Conservation (phyloP, 2,888 invertebrate genomes). For the Ischnus inquisitorius region DNA sequence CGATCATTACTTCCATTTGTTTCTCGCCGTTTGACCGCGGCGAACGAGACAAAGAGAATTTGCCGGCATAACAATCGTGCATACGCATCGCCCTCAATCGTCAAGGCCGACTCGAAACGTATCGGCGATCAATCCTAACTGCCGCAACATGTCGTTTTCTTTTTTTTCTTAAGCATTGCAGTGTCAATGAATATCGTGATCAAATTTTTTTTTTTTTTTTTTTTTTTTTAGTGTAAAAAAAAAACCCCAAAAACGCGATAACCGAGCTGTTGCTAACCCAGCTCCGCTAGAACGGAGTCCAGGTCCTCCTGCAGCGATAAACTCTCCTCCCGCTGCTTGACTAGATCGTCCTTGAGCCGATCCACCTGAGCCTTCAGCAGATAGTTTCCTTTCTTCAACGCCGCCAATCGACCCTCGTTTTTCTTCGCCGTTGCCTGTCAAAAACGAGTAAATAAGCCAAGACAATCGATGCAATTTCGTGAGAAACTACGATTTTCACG, state of each 20-base stretch:
- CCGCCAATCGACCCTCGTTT: slow-evolving; percentile 92
- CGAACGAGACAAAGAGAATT: not conserved
- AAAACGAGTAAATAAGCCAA: not conserved
- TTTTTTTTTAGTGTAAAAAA: not conserved
- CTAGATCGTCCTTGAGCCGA: slow-evolving; percentile 93
- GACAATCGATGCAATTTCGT: not conserved
- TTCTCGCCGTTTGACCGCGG: not conserved
- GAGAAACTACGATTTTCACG: not conserved
- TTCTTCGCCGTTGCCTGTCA: slow-evolving; percentile 87
- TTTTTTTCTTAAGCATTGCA: not conserved
- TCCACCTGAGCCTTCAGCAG: slow-evolving; percentile 95
- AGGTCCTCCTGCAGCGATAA: slow-evolving; percentile 92
- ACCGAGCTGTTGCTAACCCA: slow-evolving; percentile 87
- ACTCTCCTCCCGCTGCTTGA: slow-evolving; percentile 93
- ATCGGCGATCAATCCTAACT: not conserved
- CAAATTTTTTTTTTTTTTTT: slow-evolving; percentile 42
- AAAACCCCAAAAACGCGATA: not conserved
- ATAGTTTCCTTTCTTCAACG: slow-evolving; percentile 95
- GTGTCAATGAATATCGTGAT: slow-evolving; percentile 42
- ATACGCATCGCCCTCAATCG: not conserved
- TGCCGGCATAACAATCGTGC: not conserved
- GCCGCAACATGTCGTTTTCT: slow-evolving; percentile 16
- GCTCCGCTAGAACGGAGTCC: slow-evolving; percentile 94
- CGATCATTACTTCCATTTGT: not conserved
- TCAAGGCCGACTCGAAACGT: not conserved